A percentile compares a stretch with the other conserved stretches of the same genome.
phyloP scores from a whole-genome alignment of 2,888 invertebrate genomes.

The Macrophya annulata region DNA sequence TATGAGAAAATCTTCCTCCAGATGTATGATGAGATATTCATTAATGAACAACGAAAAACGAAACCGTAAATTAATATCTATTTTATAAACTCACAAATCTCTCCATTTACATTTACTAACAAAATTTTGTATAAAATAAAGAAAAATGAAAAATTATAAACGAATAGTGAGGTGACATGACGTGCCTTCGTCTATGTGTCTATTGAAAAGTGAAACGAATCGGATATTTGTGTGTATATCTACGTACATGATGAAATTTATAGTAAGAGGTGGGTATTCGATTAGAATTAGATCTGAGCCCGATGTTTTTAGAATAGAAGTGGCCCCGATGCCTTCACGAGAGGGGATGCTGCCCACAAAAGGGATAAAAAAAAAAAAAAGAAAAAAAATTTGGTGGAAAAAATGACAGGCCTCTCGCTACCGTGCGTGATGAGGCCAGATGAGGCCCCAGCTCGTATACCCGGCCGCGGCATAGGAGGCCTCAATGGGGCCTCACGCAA shows the following conservation, averaged over 20 bases:
- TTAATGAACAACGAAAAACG: not conserved
- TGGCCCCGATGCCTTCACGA: constrained; percentile 32
- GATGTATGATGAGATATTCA: not conserved
- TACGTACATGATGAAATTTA: not conserved
- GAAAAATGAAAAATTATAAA: not conserved
- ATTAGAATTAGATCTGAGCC: constrained; percentile 76
- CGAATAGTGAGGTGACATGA: not conserved
- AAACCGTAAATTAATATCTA: not conserved
- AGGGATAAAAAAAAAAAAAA: constrained; percentile 46
- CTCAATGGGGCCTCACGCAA: constrained; percentile 51
- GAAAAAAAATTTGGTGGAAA: constrained; percentile 69
- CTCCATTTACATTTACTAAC: not conserved
- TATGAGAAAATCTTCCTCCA: not conserved
- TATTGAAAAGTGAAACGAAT: constrained; percentile 27
- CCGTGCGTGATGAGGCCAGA: constrained; percentile 73
- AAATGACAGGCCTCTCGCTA: constrained; percentile 76
- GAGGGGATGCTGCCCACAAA: constrained; percentile 55
- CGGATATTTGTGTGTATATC: not conserved
- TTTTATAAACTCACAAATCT: not conserved
- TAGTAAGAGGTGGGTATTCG: constrained; percentile 57
- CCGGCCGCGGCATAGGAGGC: constrained; percentile 41
- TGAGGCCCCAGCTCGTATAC: constrained; percentile 57
- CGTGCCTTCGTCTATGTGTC: not conserved
- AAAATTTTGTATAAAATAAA: not conserved
- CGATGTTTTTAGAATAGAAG: constrained; percentile 72